Evolutionary conservation across 2,888 invertebrate genomes (phyloP), one percentile per base, ranked within the genome.

Genomic region (Nezara viridula): DNA sequence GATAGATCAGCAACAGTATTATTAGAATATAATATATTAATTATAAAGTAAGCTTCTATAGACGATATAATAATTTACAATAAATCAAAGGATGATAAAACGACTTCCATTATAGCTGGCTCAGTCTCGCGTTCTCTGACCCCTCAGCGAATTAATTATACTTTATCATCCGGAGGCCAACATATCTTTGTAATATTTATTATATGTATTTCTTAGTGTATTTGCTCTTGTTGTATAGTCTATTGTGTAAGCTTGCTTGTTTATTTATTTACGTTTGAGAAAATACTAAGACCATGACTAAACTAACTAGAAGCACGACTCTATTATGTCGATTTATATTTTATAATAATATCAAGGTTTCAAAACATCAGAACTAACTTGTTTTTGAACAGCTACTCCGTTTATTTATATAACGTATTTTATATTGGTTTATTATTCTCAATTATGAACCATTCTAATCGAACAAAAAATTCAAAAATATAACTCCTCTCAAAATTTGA

Each of bases 251-350:
- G 66, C 19, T 3, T 73, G 19, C 37, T 37, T 73, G 1, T 73
- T 66, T 73, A 73, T 73, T 73, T 73, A 73, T 73, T 73, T 73
- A 27, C 37, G 19, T 37, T 73, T 37, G 6, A 73, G 66, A 37
- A 73, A n/a, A n/a, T n/a, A 60, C 27, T 60, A 60, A 27, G 27
- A 60, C 16, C 66, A 21, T 73, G 37, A 37, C 37, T 73, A 14
- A 21, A 73, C 19, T 32, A 19, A 32, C 19, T 6, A 2, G 7
- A 16, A 60, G 60, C 60, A 60, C 27, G 60, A 60, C 32, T 32
- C 66, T 7, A 1, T 19, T 0, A 37, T 16, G 32, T 73, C 37
- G 32, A 73, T 73, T 73, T 73, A 32, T 73, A 19, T 73, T 73
- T 73, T 73, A 19, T 73, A 32, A 66, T 32, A 32, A 19, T 73